phyloP scores from a whole-genome alignment of 2,113 vertebrate species.

The Plecturocebus donacophilus region DNA sequence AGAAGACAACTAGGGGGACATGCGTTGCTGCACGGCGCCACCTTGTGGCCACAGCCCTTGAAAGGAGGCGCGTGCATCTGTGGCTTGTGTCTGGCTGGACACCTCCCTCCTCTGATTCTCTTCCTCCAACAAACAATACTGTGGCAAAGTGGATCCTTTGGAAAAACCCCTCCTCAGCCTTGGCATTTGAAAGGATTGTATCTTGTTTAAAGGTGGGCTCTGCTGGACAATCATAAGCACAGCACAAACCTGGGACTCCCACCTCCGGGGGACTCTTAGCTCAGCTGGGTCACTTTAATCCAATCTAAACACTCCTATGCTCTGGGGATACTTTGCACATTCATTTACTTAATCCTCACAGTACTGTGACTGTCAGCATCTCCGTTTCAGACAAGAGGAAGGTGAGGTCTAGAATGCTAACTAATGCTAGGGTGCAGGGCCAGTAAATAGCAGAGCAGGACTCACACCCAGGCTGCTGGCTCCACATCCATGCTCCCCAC shows the following conservation, averaged over 20 bases:
- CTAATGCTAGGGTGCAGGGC: fast-evolving
- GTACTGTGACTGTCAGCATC: neutral
- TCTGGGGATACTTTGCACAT: neutral
- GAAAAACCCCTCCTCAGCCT: neutral
- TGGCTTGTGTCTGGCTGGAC: fast-evolving
- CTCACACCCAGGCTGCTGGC: neutral
- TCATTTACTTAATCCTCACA: neutral
- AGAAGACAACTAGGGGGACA: fast-evolving
- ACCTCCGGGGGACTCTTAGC: too few relatives aligned
- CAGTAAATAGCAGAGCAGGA: too few relatives aligned
- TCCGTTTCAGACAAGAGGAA: neutral
- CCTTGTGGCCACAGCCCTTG: conserved; percentile 22
- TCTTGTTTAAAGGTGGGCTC: neutral
- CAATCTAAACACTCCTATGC: neutral
- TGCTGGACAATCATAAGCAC: neutral
- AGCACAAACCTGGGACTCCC: neutral
- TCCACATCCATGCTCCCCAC: fast-evolving
- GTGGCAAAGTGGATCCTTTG: neutral
- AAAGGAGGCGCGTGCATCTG: too few relatives aligned
- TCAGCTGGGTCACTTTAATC: too few relatives aligned
- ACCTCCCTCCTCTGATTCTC: neutral
- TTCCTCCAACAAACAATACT: neutral
- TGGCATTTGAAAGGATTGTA: neutral
- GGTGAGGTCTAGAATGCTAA: neutral
- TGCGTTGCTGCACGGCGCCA: neutral